Percentiles rank a stretch among this genome's conserved stretches.
phyloP scores from a whole-genome alignment of 1,140 invertebrate genomes.

The Elymnias hypermnestra region DNA sequence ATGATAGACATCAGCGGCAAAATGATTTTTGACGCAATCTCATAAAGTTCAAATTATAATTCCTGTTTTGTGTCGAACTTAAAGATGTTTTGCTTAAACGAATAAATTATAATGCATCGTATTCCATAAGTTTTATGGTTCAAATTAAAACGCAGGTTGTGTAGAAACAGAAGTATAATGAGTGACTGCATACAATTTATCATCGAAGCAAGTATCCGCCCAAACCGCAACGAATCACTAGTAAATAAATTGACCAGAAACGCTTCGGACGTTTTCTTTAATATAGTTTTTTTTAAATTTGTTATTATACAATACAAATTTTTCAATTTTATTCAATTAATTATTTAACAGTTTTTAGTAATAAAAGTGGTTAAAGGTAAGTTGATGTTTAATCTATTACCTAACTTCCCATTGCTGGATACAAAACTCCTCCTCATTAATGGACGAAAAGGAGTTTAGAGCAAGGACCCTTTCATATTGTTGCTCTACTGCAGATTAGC shows the following conservation, averaged over 20 bases:
- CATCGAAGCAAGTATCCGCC: slow-evolving; percentile 67
- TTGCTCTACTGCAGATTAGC: too few species aligned
- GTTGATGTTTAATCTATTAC: too few species aligned
- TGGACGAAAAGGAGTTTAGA: too few species aligned
- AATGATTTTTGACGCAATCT: slow-evolving; percentile 20
- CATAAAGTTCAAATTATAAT: slow-evolving; percentile 35
- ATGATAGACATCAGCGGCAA: slow-evolving; percentile 24
- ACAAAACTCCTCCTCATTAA: too few species aligned
- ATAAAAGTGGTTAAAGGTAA: too few species aligned
- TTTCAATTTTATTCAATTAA: neutral
- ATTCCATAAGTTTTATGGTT: slow-evolving; percentile 19
- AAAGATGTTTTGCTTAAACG: slow-evolving; percentile 6
- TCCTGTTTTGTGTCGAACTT: slow-evolving; percentile 15
- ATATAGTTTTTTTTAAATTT: neutral
- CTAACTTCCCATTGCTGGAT: too few species aligned
- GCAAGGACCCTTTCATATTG: too few species aligned
- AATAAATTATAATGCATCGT: slow-evolving; percentile 20
- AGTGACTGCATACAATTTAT: slow-evolving; percentile 62
- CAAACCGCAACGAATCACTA: slow-evolving; percentile 66
- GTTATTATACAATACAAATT: neutral
- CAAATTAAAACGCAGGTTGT: slow-evolving; percentile 19
- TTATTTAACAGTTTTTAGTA: neutral
- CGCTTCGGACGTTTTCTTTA: slow-evolving; percentile 49
- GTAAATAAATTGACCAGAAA: slow-evolving; percentile 70
- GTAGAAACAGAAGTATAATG: slow-evolving; percentile 38